Evolutionary conservation across 2,888 invertebrate genomes (phyloP).

Genomic region (Entomobrya multifasciata): DNA sequence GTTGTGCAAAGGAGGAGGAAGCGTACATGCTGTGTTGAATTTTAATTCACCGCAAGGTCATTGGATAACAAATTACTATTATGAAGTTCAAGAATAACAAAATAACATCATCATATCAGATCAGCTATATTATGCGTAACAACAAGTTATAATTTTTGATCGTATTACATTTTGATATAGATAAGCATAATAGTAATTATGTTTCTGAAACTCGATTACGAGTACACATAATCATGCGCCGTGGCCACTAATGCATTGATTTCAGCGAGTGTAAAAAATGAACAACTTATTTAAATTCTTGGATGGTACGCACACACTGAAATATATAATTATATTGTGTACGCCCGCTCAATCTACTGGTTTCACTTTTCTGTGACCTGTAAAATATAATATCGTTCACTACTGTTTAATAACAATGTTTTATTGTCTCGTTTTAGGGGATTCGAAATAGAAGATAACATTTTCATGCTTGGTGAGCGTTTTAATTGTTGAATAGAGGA

Average conservation of each 20-base stretch:
- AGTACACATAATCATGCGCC: not conserved
- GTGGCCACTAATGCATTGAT: not conserved
- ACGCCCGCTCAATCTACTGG: slow-evolving; percentile 30
- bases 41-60: slow-evolving; percentile 49
- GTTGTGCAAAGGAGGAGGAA: slow-evolving; percentile 8
- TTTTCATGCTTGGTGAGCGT: slow-evolving; percentile 23
- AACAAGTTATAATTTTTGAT: slow-evolving; percentile 14
- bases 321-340: not conserved
- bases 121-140: not conserved
- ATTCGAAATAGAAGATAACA: too few species aligned
- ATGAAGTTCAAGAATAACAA: not conserved
- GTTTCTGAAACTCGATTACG: slow-evolving; percentile 17
- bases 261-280: too few species aligned
- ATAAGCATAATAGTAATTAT: not conserved
- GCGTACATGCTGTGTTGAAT: not conserved
- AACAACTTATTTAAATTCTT: slow-evolving; percentile 3
- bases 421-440: slow-evolving; percentile 21
- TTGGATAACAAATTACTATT: not conserved
- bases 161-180: not conserved
- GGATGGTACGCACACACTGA: not conserved
- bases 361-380: slow-evolving; percentile 64
- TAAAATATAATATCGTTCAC: not conserved
- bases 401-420: not conserved
- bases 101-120: not conserved
- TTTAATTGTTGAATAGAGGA: slow-evolving; percentile 39